phyloP scores from a whole-genome alignment of 2,888 invertebrate species.

The Diarsia dahlii region DNA sequence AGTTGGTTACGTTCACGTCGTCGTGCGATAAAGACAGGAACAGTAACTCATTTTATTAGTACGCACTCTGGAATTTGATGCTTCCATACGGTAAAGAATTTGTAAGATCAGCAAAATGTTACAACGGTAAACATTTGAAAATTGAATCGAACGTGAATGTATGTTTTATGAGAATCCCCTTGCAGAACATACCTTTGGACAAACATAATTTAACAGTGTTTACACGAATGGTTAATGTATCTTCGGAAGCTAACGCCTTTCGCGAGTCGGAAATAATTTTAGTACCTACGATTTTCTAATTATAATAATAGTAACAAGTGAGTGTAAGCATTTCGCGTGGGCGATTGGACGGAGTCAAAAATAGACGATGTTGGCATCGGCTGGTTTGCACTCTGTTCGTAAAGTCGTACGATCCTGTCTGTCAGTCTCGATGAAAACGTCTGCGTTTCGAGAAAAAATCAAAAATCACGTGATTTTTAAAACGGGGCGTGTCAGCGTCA shows the following conservation, averaged over 20 bases:
- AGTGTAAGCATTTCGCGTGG: constrained; percentile 89
- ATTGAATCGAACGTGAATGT: neutral
- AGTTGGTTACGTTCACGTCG: constrained; percentile 52
- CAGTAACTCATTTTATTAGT: constrained; percentile 38
- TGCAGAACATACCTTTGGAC: constrained; percentile 4
- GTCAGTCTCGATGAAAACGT: constrained; percentile 70
- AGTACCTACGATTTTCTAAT: constrained; percentile 86
- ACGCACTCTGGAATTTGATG: constrained; percentile 25
- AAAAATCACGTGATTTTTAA: constrained; percentile 30
- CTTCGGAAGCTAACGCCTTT: constrained; percentile 66
- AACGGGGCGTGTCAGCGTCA: constrained; percentile 31
- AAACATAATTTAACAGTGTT: constrained; percentile 38
- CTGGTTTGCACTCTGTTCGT: constrained; percentile 74
- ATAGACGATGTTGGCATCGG: constrained; percentile 87
- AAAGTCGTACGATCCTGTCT: constrained; percentile 68
- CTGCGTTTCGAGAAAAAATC: constrained; percentile 60
- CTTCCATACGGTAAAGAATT: constrained; percentile 9
- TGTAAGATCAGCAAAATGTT: constrained; percentile 4
- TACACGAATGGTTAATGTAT: constrained; percentile 30
- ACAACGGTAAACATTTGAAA: constrained; percentile 8
- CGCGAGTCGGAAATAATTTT: constrained; percentile 77
- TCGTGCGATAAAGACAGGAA: constrained; percentile 57
- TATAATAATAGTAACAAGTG: constrained; percentile 84
- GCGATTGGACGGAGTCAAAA: constrained; percentile 81
- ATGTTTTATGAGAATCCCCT: constrained; percentile 7